Evolutionary conservation across 2,888 invertebrate species (phyloP).

Genomic region (Escarpia spicata): DNA sequence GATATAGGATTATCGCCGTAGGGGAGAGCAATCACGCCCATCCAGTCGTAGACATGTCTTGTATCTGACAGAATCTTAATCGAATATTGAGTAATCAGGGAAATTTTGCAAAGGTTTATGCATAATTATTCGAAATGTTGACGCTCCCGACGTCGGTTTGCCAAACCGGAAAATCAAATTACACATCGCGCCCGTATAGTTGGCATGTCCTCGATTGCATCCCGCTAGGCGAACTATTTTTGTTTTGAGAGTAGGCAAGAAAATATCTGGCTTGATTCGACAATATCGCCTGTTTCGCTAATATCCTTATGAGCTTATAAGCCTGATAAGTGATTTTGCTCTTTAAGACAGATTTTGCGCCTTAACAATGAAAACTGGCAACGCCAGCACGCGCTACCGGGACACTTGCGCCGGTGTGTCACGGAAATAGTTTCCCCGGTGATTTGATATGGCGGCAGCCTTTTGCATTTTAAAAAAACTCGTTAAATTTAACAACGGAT

Average conservation of each 20-base stretch:
- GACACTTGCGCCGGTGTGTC: no score
- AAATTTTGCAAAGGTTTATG: neutral
- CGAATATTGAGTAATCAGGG: neutral
- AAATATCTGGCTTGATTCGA: neutral
- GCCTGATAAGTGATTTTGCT: no score
- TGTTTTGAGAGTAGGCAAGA: neutral
- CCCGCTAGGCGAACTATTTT: neutral
- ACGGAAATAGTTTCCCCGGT: no score
- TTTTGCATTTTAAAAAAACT: no score
- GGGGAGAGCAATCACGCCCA: neutral
- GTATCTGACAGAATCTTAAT: constrained; percentile 16
- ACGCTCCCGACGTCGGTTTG: neutral
- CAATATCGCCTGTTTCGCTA: neutral
- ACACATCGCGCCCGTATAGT: neutral
- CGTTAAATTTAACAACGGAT: no score
- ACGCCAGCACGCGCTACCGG: no score
- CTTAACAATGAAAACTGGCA: no score
- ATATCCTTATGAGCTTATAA: no score
- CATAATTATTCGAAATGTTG: neutral
- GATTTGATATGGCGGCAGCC: no score
- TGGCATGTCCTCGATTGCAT: neutral
- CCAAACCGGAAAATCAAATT: neutral
- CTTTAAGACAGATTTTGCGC: no score
- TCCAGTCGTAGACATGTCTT: neutral
- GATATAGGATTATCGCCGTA: constrained; percentile 3